A percentile compares a stretch with the other conserved stretches of the same genome.
These are phyloP conservation scores for Trissolcus japonicus DNA, from an alignment of 2,888 invertebrate genomes.

Conservation along the genomic window DNA sequence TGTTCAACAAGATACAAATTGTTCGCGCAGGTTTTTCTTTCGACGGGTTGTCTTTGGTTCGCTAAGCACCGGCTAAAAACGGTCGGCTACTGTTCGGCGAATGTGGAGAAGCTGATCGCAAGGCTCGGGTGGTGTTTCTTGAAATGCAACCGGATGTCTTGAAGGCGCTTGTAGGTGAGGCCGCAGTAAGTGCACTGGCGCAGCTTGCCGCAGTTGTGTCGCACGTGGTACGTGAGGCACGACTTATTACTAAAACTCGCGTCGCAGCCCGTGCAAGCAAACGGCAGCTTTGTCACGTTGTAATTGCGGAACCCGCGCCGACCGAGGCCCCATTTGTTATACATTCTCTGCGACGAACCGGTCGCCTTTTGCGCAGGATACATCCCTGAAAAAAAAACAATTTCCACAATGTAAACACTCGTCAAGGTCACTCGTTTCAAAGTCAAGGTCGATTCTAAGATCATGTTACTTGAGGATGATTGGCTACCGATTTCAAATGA, in stretches of 20 bases:
- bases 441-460: too few relatives aligned
- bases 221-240: conserved; percentile 65
- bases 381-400: too few relatives aligned
- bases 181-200: conserved; percentile 70
- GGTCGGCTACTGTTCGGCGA: conserved; percentile 14
- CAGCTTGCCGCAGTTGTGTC: conserved; percentile 67
- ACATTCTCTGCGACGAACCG: conserved; percentile 13
- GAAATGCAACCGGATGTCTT: conserved; percentile 65
- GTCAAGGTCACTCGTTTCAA: too few relatives aligned
- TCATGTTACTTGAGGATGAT: too few relatives aligned
- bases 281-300: conserved; percentile 45
- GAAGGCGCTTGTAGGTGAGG: conserved; percentile 63
- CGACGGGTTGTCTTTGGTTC: too few relatives aligned
- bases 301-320: conserved; percentile 43
- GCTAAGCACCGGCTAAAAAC: too few relatives aligned
- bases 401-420: too few relatives aligned
- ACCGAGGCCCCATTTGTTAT: conserved; percentile 39
- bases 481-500: too few relatives aligned
- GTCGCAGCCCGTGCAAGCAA: conserved; percentile 62
- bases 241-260: conserved; percentile 64
- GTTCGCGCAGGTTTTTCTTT: background rate
- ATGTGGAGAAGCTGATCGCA: conserved; percentile 32
- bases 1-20: conserved; percentile 31
- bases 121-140: conserved; percentile 60
- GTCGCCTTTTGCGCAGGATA: background rate